These are phyloP conservation scores for Altica lythri DNA, from an alignment of 2,888 invertebrate species.

Conservation along the genomic window DNA sequence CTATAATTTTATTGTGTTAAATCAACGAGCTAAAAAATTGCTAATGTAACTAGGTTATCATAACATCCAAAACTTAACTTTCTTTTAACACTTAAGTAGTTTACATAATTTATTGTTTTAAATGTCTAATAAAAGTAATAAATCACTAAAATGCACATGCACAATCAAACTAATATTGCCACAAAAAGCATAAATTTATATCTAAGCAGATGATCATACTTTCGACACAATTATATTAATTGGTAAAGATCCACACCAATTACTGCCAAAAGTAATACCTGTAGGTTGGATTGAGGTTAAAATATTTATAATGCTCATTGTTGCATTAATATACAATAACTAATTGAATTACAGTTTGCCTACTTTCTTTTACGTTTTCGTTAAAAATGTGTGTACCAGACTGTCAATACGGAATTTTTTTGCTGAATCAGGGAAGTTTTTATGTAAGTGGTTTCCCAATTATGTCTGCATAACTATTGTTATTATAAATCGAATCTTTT, in stretches of 20 bases:
- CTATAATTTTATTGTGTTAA: too few relatives aligned
- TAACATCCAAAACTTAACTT: neutral
- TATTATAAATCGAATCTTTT: too few relatives aligned
- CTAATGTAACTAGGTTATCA: too few relatives aligned
- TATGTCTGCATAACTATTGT: too few relatives aligned
- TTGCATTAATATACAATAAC: conserved; percentile 15
- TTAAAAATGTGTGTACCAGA: conserved; percentile 10
- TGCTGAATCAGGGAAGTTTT: conserved; percentile 9
- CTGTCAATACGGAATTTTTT: conserved; percentile 2
- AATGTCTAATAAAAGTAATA: too few relatives aligned
- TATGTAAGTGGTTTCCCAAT: too few relatives aligned
- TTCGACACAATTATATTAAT: conserved; percentile 9
- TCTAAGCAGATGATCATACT: neutral
- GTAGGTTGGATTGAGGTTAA: conserved; percentile 17
- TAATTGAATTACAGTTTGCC: conserved; percentile 19
- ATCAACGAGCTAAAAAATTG: too few relatives aligned
- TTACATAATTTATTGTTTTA: too few relatives aligned
- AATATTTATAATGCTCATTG: conserved; percentile 24
- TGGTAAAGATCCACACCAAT: conserved; percentile 1
- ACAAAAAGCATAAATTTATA: neutral
- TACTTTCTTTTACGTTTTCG: conserved; percentile 23
- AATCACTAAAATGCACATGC: conserved; percentile 13
- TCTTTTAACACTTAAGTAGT: too few relatives aligned
- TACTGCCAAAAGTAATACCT: conserved; percentile 16
- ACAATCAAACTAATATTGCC: conserved; percentile 5